phyloP scores from a whole-genome alignment of 2,797 vertebrate species.

The Anguilla megastoma region DNA sequence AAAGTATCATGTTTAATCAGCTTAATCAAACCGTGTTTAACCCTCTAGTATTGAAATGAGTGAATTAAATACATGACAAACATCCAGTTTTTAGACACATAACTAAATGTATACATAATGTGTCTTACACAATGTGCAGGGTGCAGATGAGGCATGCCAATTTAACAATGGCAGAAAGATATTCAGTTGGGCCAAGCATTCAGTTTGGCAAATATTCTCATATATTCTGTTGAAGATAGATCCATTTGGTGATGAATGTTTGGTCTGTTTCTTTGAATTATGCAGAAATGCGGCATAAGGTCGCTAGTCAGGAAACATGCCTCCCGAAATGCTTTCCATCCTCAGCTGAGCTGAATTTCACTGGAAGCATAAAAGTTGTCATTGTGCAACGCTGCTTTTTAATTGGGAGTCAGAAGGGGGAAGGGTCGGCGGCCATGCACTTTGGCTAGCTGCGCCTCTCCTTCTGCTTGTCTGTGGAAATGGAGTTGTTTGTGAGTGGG shows the following conservation, averaged over 20 bases:
- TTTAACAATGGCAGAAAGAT: not conserved
- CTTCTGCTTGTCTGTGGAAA: not conserved
- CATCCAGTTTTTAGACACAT: too few species aligned
- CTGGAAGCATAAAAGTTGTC: not conserved
- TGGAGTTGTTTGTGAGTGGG: not conserved
- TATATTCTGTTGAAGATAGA: not conserved
- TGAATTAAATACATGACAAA: too few species aligned
- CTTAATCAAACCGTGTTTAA: too few species aligned
- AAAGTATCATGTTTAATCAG: too few species aligned
- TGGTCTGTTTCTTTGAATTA: slow-evolving; percentile 5
- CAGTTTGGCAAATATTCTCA: not conserved
- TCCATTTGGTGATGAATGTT: not conserved
- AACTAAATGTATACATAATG: too few species aligned
- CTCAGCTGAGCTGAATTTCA: slow-evolving; percentile 1
- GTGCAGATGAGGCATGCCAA: too few species aligned
- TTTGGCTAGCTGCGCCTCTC: not conserved
- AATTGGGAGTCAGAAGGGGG: not conserved
- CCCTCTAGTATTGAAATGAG: too few species aligned
- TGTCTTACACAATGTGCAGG: too few species aligned
- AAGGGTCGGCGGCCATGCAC: not conserved
- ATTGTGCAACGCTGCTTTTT: not conserved
- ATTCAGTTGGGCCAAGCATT: not conserved
- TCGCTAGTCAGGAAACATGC: not conserved
- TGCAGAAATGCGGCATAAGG: not conserved
- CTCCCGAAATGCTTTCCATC: not conserved